Conservation (phyloP, 2,797 vertebrate species). For the Sebastes miniatus region DNA sequence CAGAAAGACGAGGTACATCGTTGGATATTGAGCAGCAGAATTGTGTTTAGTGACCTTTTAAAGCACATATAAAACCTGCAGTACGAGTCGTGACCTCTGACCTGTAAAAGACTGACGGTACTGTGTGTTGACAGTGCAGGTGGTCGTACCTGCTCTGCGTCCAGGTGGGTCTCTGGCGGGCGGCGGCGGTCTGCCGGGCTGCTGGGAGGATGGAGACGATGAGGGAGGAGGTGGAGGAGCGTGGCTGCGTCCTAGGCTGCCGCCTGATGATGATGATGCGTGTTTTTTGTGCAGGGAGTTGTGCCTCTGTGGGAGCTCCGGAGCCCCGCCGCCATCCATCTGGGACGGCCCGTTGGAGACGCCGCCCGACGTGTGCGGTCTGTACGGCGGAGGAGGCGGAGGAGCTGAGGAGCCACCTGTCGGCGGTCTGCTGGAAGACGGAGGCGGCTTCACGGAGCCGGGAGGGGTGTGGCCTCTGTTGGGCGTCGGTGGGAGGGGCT, state of each 20-base stretch:
- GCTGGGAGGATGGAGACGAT: slow-evolving; percentile 81
- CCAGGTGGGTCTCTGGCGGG: slow-evolving; percentile 92
- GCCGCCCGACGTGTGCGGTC: slow-evolving; percentile 77
- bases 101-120: neutral
- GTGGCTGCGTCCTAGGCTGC: slow-evolving; percentile 77
- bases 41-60: neutral
- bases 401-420: slow-evolving; percentile 80
- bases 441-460: slow-evolving; percentile 76
- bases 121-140: neutral
- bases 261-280: slow-evolving; percentile 78
- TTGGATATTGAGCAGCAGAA: neutral
- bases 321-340: slow-evolving; percentile 77
- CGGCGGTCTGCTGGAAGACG: slow-evolving; percentile 79
- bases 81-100: neutral
- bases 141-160: slow-evolving; percentile 86
- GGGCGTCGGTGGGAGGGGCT: slow-evolving; percentile 90
- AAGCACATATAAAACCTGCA: neutral
- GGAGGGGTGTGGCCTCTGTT: slow-evolving; percentile 79
- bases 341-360: slow-evolving; percentile 85
- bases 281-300: slow-evolving; percentile 94
- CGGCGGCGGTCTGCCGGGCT: slow-evolving; percentile 88
- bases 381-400: slow-evolving; percentile 90
- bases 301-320: slow-evolving; percentile 93
- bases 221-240: slow-evolving; percentile 87
- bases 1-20: neutral